Conservation (phyloP, 2,113 vertebrate genomes). For the Lucifuga dentata region DNA sequence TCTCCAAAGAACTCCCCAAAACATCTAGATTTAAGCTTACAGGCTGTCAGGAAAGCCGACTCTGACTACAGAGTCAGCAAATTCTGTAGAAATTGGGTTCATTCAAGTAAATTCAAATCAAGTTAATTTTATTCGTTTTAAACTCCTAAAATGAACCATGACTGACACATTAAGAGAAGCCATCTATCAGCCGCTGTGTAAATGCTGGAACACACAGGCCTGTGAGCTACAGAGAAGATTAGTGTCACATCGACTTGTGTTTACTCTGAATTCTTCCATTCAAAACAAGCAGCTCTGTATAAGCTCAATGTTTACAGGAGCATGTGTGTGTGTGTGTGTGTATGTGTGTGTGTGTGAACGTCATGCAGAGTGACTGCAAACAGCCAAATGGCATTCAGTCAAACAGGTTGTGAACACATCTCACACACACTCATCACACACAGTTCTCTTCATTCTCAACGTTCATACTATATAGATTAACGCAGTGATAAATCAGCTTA, state of each 20-base stretch:
- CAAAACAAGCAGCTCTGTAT: neutral
- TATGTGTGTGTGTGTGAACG: neutral
- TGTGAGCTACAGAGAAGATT: too few relatives aligned
- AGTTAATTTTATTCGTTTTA: too few relatives aligned
- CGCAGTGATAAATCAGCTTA: neutral
- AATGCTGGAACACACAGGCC: too few relatives aligned
- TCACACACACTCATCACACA: neutral
- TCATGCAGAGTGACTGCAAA: neutral
- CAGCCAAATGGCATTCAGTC: conserved; percentile 30
- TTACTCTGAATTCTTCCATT: conserved; percentile 1
- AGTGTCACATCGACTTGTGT: neutral
- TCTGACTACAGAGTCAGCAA: too few relatives aligned
- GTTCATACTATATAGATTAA: neutral
- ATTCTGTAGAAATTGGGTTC: too few relatives aligned
- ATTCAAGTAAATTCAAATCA: too few relatives aligned
- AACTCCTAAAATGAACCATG: too few relatives aligned
- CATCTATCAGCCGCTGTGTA: too few relatives aligned
- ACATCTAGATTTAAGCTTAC: too few relatives aligned
- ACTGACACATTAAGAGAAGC: too few relatives aligned
- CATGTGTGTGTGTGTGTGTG: neutral
- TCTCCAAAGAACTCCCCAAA: too few relatives aligned
- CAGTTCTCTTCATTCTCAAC: neutral
- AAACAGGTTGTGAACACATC: conserved; percentile 38
- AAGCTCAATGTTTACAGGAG: conserved; percentile 41
- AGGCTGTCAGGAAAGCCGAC: too few relatives aligned